Base-by-base conservation (phyloP, 1,140 invertebrate genomes). In the Dryas iulia region DNA sequence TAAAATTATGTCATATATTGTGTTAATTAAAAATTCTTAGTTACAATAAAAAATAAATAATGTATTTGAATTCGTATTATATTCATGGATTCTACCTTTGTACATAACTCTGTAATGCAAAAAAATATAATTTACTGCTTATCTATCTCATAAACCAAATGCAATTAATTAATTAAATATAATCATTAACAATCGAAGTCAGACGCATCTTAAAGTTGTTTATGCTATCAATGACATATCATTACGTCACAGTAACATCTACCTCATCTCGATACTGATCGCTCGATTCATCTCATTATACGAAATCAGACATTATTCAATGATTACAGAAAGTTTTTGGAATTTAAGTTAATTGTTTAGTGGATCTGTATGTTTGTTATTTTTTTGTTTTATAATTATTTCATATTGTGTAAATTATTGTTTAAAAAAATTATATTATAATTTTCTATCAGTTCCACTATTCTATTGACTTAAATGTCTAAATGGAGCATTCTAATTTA, bases 261-360 rank as follows among this genome's bases (percentile, higher is more conserved):
- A 72, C 66, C 66, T 69, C 71, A 72, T 72, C 33, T 68, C 66
- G 26, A 67, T 57, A 58, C 64, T 60, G 59, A 61, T 66, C 30
- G 62, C 63, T 73, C 31, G 59, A 28, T 60, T 66, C 71, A 73
- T 66, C 47, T 59, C 71, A 73, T 65, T 47, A 28, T 21, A n/a
- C 12, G 10, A 39, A 62, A 8, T 7, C n/a, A 33, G 28, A 25
- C 54, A 30, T 54, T 18, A 56, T 53, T 28, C 24, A 61, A 18
- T 18, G 3, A 61, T n/a, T 18, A 61, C 18, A 10, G 59, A 25
- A 14, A 21, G 21, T 47, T 47, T 21, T 47, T 47, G 39, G 10
- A 47, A 7, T n/a, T 35, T 35, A 14, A 18, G 39, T 47, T 47
- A 18, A 47, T 18, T 21, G 14, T 10, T 47, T 2, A 47, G 14